phyloP scores from a whole-genome alignment of 2,113 vertebrate genomes.

The Chaetops frenatus region DNA sequence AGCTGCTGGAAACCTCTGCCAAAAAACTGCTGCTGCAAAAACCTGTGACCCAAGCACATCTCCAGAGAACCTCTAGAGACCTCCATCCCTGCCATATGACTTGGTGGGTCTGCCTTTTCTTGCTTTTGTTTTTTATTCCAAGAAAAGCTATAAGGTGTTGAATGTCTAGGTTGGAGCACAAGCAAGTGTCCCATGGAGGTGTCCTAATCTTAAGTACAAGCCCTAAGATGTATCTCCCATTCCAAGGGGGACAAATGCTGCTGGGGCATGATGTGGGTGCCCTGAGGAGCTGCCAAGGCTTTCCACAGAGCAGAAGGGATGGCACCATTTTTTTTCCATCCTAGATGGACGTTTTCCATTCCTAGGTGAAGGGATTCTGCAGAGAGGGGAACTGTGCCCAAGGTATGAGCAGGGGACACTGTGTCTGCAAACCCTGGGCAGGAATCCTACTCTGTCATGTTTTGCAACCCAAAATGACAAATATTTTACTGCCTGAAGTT shows the following conservation, averaged over 20 bases:
- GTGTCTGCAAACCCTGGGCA: neutral
- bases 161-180: neutral
- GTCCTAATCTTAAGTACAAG: neutral
- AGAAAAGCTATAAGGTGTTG: neutral
- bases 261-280: neutral
- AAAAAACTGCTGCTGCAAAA: neutral
- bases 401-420: neutral
- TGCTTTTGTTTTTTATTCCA: neutral
- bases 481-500: neutral
- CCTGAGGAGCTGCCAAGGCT: neutral
- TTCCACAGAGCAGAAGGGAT: neutral
- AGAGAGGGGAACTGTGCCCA: neutral
- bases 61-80: neutral
- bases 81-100: neutral
- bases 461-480: neutral
- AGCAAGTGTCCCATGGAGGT: neutral
- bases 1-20: neutral
- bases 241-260: neutral
- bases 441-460: accelerated
- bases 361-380: neutral
- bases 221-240: neutral
- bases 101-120: neutral
- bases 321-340: neutral
- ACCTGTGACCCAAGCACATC: neutral
- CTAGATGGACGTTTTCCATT: neutral